Evolutionary conservation across 1,140 invertebrate species (phyloP).

Genomic region (Sweltsa coloradensis): DNA sequence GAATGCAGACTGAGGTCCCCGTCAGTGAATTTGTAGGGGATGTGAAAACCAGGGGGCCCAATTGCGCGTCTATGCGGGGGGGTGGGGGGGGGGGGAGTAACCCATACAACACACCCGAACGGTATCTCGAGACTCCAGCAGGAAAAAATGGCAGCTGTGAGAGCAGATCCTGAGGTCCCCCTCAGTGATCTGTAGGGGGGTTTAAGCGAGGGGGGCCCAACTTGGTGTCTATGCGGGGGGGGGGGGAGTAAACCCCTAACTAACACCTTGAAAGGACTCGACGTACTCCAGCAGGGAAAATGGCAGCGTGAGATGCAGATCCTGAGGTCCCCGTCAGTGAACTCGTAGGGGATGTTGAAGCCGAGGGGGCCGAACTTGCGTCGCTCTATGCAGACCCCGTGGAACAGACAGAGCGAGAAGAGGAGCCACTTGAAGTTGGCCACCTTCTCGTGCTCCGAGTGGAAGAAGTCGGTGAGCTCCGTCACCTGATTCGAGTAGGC

Average conservation of each 20-base stretch:
- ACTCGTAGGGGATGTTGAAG: slow-evolving; percentile 65
- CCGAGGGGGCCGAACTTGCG: slow-evolving; percentile 59
- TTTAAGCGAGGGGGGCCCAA: too few species aligned
- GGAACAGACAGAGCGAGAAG: slow-evolving; percentile 59
- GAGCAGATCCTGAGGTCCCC: too few species aligned
- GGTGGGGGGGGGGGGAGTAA: too few species aligned
- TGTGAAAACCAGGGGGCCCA: slow-evolving; percentile 61
- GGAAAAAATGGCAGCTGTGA: too few species aligned
- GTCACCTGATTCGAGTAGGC: slow-evolving; percentile 39
- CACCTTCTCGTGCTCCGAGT: slow-evolving; percentile 37
- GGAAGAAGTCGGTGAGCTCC: slow-evolving; percentile 40
- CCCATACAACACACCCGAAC: too few species aligned
- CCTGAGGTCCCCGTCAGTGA: slow-evolving; percentile 58
- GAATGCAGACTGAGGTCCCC: too few species aligned
- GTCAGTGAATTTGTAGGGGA: slow-evolving; percentile 63
- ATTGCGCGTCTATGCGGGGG: slow-evolving; percentile 59
- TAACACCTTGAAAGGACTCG: slow-evolving; percentile 48
- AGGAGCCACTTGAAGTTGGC: slow-evolving; percentile 46
- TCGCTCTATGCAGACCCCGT: slow-evolving; percentile 52
- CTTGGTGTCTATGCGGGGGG: too few species aligned
- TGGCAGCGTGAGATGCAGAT: slow-evolving; percentile 54
- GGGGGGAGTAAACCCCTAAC: too few species aligned
- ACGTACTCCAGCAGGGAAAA: slow-evolving; percentile 52
- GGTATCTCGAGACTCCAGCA: too few species aligned
- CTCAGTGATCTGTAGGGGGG: too few species aligned